Evolutionary conservation across 2,113 vertebrate species (phyloP), one percentile per base, ranked within the genome.

Genomic region (Alexandromys fortis): DNA sequence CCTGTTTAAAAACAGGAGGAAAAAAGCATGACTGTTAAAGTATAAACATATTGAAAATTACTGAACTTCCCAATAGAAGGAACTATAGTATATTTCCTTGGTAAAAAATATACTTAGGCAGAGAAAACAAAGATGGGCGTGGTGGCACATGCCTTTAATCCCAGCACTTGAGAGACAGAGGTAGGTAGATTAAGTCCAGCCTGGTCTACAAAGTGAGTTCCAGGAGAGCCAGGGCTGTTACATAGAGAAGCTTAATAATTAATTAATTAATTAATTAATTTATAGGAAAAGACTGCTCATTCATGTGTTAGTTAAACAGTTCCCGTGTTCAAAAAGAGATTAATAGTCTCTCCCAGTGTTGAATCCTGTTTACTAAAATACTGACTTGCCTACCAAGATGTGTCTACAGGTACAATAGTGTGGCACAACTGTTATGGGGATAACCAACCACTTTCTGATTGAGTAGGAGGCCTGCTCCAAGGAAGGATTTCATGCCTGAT

Each of bases 1-100:
- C 97, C 99, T 99, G 90, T 96, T 98, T 96, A 78, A 96, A 96
- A 90, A 97, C 2, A 70, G 45, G n/a, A 52, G 30, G 22, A 94
- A 67, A 42, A 93, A 96, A 97, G 73, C 19, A 78, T 94, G 45
- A 97, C 10, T 67, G 52, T 49, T 58, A 97, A 94, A 86, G 19
- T 30, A 83, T 3, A 94, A 3, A 97, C 45, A 89, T 72, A 94
- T 49, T 86, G 45, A 97, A 94, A 93, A 96, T 68, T 86, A 90
- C 85, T 77, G 73, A 96, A 77, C 1, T 88, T 2, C 1, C 49
- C 83, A 89, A 93, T 89, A 28, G 19, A 86, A 24, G 96, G 21
- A 94, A 91, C 42, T 78, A 89, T n/a, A 35, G 78, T 77, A n/a
- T 72, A 90, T 93, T 42, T 68, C 30, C n/a, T 86, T 83, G 30